These are phyloP conservation scores for Chromis chromis DNA, from an alignment of 2,797 vertebrate genomes.

Conservation along the genomic window DNA sequence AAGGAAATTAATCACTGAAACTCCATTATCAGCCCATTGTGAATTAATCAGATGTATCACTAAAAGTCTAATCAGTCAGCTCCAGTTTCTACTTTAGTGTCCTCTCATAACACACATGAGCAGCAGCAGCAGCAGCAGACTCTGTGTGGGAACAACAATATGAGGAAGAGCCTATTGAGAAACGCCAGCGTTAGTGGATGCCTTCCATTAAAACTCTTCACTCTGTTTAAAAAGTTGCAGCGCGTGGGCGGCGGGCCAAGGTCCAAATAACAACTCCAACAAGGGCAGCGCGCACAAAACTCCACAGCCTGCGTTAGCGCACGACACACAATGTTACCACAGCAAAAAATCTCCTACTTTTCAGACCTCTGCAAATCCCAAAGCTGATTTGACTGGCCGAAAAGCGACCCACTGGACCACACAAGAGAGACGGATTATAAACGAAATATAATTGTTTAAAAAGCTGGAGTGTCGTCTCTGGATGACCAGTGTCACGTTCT, in stretches of 20 bases:
- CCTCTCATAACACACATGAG: neutral
- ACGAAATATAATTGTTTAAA: conserved; percentile 2
- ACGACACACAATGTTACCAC: conserved; percentile 1
- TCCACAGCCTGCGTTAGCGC: neutral
- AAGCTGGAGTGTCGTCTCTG: conserved; percentile 19
- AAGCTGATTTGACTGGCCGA: neutral
- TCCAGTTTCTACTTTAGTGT: conserved; percentile 15
- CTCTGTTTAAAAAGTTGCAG: conserved; percentile 40
- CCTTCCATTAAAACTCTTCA: conserved; percentile 70
- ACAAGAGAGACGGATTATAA: neutral
- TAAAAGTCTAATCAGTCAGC: conserved; percentile 41
- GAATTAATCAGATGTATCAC: conserved; percentile 42
- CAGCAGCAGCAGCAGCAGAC: conserved; percentile 2
- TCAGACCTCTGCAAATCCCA: conserved; percentile 11
- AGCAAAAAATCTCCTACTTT: conserved; percentile 15
- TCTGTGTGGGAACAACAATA: conserved; percentile 62
- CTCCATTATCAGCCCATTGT: conserved; percentile 19
- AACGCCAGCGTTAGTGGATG: conserved; percentile 33
- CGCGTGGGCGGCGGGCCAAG: conserved; percentile 51
- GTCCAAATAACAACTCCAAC: conserved; percentile 55
- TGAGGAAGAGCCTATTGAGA: conserved; percentile 48
- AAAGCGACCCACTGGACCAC: neutral
- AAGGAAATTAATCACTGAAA: conserved; percentile 39
- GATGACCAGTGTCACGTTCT: conserved; percentile 53
- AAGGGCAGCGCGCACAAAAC: neutral